Evolutionary conservation across 1,140 invertebrate genomes (phyloP).

Genomic region (Drosophila tsacasi): DNA sequence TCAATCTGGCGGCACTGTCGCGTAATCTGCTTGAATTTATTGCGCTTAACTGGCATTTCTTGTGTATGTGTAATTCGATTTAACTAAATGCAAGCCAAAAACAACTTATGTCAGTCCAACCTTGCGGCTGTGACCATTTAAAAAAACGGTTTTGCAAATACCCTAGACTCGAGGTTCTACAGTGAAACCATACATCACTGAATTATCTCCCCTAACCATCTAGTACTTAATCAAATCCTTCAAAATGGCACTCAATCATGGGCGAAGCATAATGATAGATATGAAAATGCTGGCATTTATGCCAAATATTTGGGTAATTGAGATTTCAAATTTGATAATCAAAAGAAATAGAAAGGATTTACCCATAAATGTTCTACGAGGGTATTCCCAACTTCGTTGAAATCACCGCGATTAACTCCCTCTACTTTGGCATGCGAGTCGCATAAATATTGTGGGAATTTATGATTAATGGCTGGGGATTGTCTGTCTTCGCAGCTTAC

Average conservation of each 20-base stretch:
- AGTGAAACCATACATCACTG: neutral
- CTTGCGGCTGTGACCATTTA: slow-evolving; percentile 45
- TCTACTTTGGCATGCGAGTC: slow-evolving; percentile 38
- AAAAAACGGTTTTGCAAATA: slow-evolving; percentile 36
- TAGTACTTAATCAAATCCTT: slow-evolving; percentile 18
- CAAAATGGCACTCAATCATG: slow-evolving; percentile 21
- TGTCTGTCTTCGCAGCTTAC: slow-evolving; percentile 44
- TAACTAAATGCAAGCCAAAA: slow-evolving; percentile 47
- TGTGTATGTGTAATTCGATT: slow-evolving; percentile 63
- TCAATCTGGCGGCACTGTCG: slow-evolving; percentile 28
- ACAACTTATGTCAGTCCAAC: slow-evolving; percentile 10
- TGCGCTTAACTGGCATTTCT: slow-evolving; percentile 55
- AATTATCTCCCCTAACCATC: slow-evolving; percentile 8
- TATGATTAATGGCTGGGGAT: slow-evolving; percentile 54
- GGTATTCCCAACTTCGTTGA: neutral
- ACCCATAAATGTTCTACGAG: neutral
- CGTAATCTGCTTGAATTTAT: slow-evolving; percentile 79
- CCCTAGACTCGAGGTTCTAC: neutral
- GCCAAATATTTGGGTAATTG: slow-evolving; percentile 5
- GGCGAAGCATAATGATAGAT: slow-evolving; percentile 18
- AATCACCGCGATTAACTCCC: neutral
- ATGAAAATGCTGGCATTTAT: slow-evolving; percentile 4
- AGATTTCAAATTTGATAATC: neutral
- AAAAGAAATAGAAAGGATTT: neutral
- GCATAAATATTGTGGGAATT: slow-evolving; percentile 52